phyloP scores from a whole-genome alignment of 2,797 vertebrate species.

The Todus mexicanus region DNA sequence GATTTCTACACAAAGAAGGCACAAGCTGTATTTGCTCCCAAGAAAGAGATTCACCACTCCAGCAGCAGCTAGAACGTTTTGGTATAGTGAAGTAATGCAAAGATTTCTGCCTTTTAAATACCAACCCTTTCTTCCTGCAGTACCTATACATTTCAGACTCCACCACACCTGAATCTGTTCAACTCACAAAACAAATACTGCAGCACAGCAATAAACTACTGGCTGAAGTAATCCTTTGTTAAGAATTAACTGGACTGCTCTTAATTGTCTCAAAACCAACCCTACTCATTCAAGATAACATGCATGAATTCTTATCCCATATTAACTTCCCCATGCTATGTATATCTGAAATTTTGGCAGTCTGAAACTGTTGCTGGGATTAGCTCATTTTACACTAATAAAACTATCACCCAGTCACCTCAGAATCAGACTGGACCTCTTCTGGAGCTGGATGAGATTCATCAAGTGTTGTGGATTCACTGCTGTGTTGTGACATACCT shows the following conservation, averaged over 20 bases:
- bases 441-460: slow-evolving; percentile 67
- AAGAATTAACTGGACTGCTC: not conserved
- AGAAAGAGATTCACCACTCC: not conserved
- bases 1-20: not conserved
- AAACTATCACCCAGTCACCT: slow-evolving; percentile 69
- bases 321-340: not conserved
- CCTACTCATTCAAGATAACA: not conserved
- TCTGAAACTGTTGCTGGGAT: slow-evolving; percentile 38
- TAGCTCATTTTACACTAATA: slow-evolving; percentile 24
- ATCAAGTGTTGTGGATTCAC: slow-evolving; percentile 62
- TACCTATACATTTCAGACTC: not conserved
- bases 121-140: not conserved
- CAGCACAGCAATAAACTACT: not conserved
- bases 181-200: not conserved
- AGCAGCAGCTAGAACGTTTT: not conserved
- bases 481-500: slow-evolving; percentile 76
- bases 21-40: not conserved
- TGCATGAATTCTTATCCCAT: not conserved
- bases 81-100: not conserved
- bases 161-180: not conserved
- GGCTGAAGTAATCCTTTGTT: not conserved
- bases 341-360: not conserved
- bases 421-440: slow-evolving; percentile 67
- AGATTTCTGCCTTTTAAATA: not conserved
- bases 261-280: not conserved